Evolutionary conservation across 53 echinoderm and acorn worm species (phyloP), one percentile per base, ranked within the genome.

Genomic region (Zoroaster sp.): DNA sequence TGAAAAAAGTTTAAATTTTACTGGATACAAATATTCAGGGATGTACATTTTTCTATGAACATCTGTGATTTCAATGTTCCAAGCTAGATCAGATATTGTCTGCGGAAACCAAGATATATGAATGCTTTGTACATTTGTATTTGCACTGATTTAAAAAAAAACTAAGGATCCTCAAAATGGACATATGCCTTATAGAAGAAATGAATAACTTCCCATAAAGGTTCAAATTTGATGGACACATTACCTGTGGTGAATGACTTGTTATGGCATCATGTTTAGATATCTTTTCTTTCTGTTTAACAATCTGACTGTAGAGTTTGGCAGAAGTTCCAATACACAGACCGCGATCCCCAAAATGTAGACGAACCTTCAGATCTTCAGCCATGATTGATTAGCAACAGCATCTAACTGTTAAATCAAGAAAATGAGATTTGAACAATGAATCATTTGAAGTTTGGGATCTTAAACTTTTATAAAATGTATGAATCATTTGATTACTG

Each of bases 341-440:
- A 73, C 88, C 92, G 23, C 35, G 45, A 80, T 93, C 91, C n/a
- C 83, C 83, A 35, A 89, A 95, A 25, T 93, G 88, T 70, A 95
- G 67, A 6, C 95, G 87, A 34, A 71, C 80, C 76, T 77, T 78
- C 10, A 95, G 68, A 71, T 95, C 95, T 44, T 95, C 95, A 34
- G 82, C 75, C 93, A 77, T 94, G 20, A 4, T 52, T 17, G 52
- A 52, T n/a, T n/a, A n/a, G n/a, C n/a, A n/a, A n/a, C n/a, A n/a
- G n/a, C n/a, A n/a, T n/a, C n/a, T n/a, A n/a, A n/a, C n/a, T n/a
- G n/a, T n/a, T n/a, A n/a, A n/a, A n/a, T n/a, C n/a, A n/a, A n/a
- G n/a, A n/a, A n/a, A n/a, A n/a, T n/a, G n/a, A n/a, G n/a, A n/a
- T n/a, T n/a, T n/a, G n/a, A n/a, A n/a, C n/a, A n/a, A n/a, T n/a